These are phyloP conservation scores for Phragmatobia fuliginosa DNA, from an alignment of 2,888 invertebrate genomes.

Conservation along the genomic window DNA sequence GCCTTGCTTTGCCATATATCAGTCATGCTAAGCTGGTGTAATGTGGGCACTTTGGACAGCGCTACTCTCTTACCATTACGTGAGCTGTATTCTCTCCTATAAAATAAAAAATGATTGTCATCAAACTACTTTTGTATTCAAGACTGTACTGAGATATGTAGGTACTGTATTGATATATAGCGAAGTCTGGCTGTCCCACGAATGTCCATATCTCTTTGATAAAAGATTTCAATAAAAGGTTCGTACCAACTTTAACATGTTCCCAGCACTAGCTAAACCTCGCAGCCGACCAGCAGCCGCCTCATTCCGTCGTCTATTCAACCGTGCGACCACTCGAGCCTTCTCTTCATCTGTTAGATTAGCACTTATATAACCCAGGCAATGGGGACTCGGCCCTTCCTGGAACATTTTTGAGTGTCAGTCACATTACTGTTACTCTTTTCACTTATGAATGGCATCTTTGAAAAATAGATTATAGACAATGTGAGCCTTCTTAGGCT, in stretches of 20 bases:
- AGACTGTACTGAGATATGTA: too few species aligned
- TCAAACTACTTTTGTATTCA: too few species aligned
- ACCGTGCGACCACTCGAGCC: conserved; percentile 61
- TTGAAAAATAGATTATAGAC: too few species aligned
- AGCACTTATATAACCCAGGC: conserved; percentile 68
- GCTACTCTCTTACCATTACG: too few species aligned
- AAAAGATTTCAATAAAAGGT: not conserved
- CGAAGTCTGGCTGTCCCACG: not conserved
- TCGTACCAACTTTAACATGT: conserved; percentile 78
- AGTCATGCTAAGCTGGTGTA: too few species aligned
- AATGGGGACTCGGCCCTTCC: conserved; percentile 65
- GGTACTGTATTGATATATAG: too few species aligned
- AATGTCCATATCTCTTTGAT: not conserved
- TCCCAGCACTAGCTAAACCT: conserved; percentile 66
- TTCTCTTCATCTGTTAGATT: conserved; percentile 64
- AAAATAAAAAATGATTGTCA: too few species aligned
- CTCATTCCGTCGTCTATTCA: conserved; percentile 73
- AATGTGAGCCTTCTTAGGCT: not conserved
- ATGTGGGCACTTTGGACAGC: too few species aligned
- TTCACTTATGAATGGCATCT: too few species aligned
- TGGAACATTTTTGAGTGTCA: conserved; percentile 30
- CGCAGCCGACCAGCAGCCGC: conserved; percentile 66
- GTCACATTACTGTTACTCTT: not conserved
- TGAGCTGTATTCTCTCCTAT: too few species aligned
- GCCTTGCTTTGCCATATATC: too few species aligned